These are phyloP conservation scores for Pachydiplax longipennis DNA, from an alignment of 2,888 invertebrate genomes.

Conservation along the genomic window DNA sequence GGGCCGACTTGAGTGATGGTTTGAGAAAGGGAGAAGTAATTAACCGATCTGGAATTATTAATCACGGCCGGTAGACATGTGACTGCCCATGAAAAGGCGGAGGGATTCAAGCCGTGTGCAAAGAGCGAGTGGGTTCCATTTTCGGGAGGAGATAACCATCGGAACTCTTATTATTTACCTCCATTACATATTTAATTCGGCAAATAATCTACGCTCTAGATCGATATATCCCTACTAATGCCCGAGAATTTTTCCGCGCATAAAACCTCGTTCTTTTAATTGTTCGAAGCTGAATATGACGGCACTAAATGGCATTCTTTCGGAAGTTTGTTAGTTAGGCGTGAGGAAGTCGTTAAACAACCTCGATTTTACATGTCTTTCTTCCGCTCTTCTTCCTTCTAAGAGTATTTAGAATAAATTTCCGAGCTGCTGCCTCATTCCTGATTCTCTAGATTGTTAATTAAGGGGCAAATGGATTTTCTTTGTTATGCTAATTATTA, in stretches of 20 bases:
- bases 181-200: background rate
- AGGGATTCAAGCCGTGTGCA: background rate
- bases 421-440: too few relatives aligned
- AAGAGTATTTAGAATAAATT: too few relatives aligned
- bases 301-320: too few relatives aligned
- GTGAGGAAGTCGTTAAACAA: too few relatives aligned
- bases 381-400: too few relatives aligned
- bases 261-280: too few relatives aligned
- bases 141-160: background rate
- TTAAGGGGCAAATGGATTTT: too few relatives aligned
- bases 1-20: background rate
- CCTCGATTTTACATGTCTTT: too few relatives aligned
- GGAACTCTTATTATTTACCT: background rate
- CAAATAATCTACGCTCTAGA: background rate
- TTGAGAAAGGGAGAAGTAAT: background rate
- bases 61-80: background rate
- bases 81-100: background rate
- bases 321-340: too few relatives aligned
- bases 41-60: background rate
- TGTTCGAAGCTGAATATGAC: too few relatives aligned
- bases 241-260: background rate
- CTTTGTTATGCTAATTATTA: too few relatives aligned
- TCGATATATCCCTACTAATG: background rate
- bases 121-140: background rate
- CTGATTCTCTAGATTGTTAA: too few relatives aligned